Percentiles rank a stretch among this genome's conserved stretches.
Conservation (phyloP, 2,113 vertebrate species). For the Pachycephala philippinensis region DNA sequence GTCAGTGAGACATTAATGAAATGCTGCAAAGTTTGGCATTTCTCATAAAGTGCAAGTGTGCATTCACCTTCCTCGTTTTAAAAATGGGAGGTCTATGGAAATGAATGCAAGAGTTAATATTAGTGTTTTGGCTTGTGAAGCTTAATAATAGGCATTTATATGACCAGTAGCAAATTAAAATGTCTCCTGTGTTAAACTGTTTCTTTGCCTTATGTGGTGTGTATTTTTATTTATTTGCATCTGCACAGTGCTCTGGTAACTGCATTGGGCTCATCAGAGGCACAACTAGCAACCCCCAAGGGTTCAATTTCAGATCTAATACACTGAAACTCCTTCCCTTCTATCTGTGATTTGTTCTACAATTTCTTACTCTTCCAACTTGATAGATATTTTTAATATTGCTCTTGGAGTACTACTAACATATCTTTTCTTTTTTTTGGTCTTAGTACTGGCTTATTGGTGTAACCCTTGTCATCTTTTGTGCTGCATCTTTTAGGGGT, state of each 20-base stretch:
- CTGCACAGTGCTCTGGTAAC: not conserved
- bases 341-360: not conserved
- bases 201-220: not conserved
- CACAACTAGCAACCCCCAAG: not conserved
- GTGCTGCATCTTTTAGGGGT: not conserved
- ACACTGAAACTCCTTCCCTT: not conserved
- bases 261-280: not conserved
- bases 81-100: not conserved
- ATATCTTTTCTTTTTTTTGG: not conserved
- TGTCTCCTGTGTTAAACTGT: fast-evolving
- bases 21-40: not conserved
- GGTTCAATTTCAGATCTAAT: not conserved
- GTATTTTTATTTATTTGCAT: not conserved
- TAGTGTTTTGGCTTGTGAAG: not conserved
- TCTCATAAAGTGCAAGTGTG: not conserved
- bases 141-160: not conserved
- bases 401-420: not conserved
- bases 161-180: not conserved
- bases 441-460: not conserved
- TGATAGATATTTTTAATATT: not conserved
- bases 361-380: not conserved
- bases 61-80: not conserved
- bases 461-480: not conserved
- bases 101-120: not conserved
- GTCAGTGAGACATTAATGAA: not conserved